phyloP scores from a whole-genome alignment of 2,888 invertebrate genomes.

The Ornithoptera alexandrae region DNA sequence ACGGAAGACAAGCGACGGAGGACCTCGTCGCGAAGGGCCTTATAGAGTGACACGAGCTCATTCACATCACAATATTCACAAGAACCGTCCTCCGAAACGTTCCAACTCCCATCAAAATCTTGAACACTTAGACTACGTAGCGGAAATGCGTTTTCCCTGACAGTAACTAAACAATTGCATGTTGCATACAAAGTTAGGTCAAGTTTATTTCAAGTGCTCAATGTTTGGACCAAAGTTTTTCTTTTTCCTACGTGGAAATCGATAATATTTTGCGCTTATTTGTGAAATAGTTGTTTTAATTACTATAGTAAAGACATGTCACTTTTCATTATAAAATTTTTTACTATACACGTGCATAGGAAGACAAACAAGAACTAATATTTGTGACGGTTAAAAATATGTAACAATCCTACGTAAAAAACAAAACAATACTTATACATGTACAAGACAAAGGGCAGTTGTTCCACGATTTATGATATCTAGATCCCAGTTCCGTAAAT shows the following conservation, averaged over 20 bases:
- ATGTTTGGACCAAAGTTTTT: conserved; percentile 76
- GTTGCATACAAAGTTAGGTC: conserved; percentile 45
- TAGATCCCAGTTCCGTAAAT: conserved; percentile 19
- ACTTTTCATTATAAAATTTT: conserved; percentile 13
- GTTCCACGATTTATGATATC: not conserved
- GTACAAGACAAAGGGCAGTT: not conserved
- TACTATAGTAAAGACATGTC: conserved; percentile 27
- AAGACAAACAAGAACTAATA: not conserved
- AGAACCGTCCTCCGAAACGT: conserved; percentile 74
- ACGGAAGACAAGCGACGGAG: conserved; percentile 66
- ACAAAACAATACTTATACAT: not conserved
- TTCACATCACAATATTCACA: conserved; percentile 82
- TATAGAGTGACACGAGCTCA: conserved; percentile 79
- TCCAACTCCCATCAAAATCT: conserved; percentile 84
- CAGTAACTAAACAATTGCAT: conserved; percentile 50
- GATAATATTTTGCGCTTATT: conserved; percentile 28
- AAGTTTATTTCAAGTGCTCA: conserved; percentile 64
- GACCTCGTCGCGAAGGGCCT: conserved; percentile 70
- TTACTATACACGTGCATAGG: not conserved
- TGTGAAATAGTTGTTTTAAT: conserved; percentile 28
- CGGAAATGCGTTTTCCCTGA: conserved; percentile 83
- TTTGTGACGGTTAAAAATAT: not conserved
- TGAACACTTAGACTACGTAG: conserved; percentile 81
- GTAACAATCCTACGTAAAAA: not conserved
- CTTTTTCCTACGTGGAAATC: conserved; percentile 44